Conservation (phyloP, 37 sponge, comb jelly and placozoan genomes). For the Beroe ovata region DNA sequence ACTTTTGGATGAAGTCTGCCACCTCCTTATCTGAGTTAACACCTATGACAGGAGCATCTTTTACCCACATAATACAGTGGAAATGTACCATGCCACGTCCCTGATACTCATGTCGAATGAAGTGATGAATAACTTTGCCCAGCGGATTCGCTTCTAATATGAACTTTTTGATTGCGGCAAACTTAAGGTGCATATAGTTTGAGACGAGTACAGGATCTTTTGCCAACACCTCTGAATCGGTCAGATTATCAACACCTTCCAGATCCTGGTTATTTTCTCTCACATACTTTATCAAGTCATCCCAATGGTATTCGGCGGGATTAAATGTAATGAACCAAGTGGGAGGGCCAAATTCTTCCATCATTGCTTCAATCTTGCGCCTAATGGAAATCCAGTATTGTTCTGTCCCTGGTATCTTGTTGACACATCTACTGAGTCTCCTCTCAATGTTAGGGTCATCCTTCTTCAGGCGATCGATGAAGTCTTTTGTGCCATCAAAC, state of each 20-base stretch:
- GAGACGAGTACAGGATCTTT: slow-evolving; percentile 4
- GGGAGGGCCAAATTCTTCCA: background rate
- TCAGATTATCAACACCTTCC: slow-evolving; percentile 6
- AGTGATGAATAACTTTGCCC: background rate
- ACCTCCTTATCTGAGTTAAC: background rate
- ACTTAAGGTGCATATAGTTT: background rate
- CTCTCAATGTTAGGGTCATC: background rate
- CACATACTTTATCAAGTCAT: background rate
- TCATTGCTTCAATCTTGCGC: background rate
- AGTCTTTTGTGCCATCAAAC: too few species aligned
- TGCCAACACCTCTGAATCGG: background rate
- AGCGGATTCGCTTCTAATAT: slow-evolving; percentile 14
- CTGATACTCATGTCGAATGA: slow-evolving; percentile 16
- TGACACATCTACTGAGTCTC: background rate
- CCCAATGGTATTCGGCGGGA: slow-evolving; percentile 21
- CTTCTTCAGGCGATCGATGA: background rate
- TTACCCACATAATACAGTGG: slow-evolving; percentile 9
- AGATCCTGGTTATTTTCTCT: slow-evolving; percentile 9
- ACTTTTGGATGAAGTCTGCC: background rate
- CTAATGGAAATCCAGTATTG: background rate
- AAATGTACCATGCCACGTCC: slow-evolving; percentile 25
- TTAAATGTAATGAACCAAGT: background rate
- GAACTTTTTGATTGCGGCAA: background rate
- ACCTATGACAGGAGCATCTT: slow-evolving; percentile 42
- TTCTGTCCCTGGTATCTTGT: background rate